Evolutionary conservation across 2,888 invertebrate species (phyloP).

Genomic region (Helobdella robusta): DNA sequence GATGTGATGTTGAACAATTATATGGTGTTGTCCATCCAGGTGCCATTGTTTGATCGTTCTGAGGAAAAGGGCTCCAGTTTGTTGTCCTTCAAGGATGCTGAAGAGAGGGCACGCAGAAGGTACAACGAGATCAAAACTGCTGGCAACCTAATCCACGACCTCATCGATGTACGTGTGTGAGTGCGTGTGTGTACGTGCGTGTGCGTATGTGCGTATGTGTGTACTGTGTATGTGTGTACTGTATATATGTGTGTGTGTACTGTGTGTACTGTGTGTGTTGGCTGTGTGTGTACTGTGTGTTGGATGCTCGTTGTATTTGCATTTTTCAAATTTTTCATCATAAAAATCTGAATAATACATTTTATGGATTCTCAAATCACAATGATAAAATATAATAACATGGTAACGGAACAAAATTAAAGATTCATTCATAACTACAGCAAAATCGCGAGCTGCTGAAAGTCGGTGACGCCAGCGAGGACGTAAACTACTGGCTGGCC

Average conservation of each 20-base stretch:
- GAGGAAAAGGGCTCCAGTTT: conserved; percentile 76
- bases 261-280: no score
- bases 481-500: conserved; percentile 73
- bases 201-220: conserved; percentile 3
- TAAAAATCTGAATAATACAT: no score
- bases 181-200: conserved; percentile 4
- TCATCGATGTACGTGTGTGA: conserved; percentile 52
- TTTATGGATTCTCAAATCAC: no score
- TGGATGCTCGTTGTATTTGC: no score
- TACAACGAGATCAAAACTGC: conserved; percentile 67
- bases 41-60: conserved; percentile 77
- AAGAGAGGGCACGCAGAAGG: conserved; percentile 67
- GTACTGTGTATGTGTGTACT: conserved; percentile 3
- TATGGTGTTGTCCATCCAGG: conserved; percentile 63
- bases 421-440: no score
- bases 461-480: conserved; percentile 60
- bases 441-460: conserved; percentile 73
- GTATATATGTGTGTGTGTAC: background rate
- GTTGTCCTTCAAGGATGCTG: conserved; percentile 69
- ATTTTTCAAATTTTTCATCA: no score
- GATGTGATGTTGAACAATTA: no score
- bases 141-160: conserved; percentile 62
- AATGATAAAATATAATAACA: no score
- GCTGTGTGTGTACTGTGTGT: no score
- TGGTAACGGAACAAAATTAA: no score